These are phyloP conservation scores for Carcina quercana DNA, from an alignment of 2,888 invertebrate genomes.

Conservation along the genomic window DNA sequence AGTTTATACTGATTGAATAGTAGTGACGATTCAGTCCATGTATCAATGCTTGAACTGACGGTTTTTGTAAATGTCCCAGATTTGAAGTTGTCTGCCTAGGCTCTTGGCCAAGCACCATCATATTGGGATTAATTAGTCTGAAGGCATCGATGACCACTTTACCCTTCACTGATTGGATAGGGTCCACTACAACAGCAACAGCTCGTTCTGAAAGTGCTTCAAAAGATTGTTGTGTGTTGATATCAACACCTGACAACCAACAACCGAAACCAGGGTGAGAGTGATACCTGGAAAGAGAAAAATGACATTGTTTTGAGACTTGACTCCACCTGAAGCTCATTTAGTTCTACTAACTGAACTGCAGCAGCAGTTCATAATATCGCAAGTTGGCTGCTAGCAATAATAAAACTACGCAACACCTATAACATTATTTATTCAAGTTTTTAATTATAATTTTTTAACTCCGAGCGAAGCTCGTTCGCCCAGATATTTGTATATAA, in stretches of 20 bases:
- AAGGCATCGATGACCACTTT: slow-evolving; percentile 99
- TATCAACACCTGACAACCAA: slow-evolving; percentile 99
- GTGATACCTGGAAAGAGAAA: slow-evolving; percentile 84
- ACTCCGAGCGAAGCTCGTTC: too few species aligned
- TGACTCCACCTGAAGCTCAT: neutral
- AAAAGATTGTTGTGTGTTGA: slow-evolving; percentile 99
- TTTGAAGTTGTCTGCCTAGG: slow-evolving; percentile 99
- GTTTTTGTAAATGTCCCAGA: slow-evolving; percentile 98
- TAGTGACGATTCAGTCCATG: slow-evolving; percentile 99
- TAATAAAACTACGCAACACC: too few species aligned
- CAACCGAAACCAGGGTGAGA: slow-evolving; percentile 99
- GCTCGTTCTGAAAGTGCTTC: slow-evolving; percentile 98
- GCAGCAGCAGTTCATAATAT: neutral
- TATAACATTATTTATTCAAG: too few species aligned
- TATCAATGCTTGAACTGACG: slow-evolving; percentile 98
- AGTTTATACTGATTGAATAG: slow-evolving; percentile 99
- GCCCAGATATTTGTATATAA: too few species aligned
- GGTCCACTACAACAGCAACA: slow-evolving; percentile 99
- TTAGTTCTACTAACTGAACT: neutral
- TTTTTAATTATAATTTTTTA: too few species aligned
- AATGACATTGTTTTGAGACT: neutral
- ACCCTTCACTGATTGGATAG: slow-evolving; percentile 99
- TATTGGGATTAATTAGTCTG: slow-evolving; percentile 98
- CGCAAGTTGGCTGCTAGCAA: too few species aligned
- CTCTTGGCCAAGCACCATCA: slow-evolving; percentile 99